These are phyloP conservation scores for Neelides sp. DNA, from an alignment of 1,140 invertebrate species.

Conservation along the genomic window DNA sequence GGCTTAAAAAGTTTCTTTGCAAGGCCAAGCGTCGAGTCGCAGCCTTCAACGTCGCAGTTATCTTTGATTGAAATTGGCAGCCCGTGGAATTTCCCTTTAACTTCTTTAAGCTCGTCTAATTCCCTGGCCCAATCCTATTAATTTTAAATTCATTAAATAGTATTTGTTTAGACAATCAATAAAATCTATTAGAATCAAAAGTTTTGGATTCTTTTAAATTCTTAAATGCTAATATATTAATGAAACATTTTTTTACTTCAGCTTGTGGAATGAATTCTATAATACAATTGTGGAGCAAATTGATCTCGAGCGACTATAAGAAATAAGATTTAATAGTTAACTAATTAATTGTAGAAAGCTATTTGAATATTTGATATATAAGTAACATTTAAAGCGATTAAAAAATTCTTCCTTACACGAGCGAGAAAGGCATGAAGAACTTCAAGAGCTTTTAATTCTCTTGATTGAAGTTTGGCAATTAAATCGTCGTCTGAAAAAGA, in stretches of 20 bases:
- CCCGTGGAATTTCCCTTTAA: slow-evolving; percentile 34
- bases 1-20: slow-evolving; percentile 35
- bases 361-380: slow-evolving; percentile 9
- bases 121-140: slow-evolving; percentile 33
- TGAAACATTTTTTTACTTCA: slow-evolving; percentile 9
- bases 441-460: slow-evolving; percentile 20
- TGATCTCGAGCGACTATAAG: slow-evolving; percentile 2
- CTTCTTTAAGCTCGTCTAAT: slow-evolving; percentile 32
- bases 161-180: not conserved
- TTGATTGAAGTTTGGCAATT: slow-evolving; percentile 19
- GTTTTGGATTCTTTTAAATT: not conserved
- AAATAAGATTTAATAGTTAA: too few species aligned
- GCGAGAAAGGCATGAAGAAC: slow-evolving; percentile 28
- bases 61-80: slow-evolving; percentile 37
- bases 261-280: slow-evolving; percentile 28
- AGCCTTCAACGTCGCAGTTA: slow-evolving; percentile 35
- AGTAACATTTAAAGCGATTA: slow-evolving; percentile 17
- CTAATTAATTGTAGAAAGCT: not conserved
- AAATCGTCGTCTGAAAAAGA: slow-evolving; percentile 17
- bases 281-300: slow-evolving; percentile 12
- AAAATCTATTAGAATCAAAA: not conserved
- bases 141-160: slow-evolving; percentile 1
- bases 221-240: not conserved
- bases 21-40: slow-evolving; percentile 33
- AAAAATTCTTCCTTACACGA: slow-evolving; percentile 15